Conservation (phyloP, 2,797 vertebrate species). For the Coccyzus lansbergi region DNA sequence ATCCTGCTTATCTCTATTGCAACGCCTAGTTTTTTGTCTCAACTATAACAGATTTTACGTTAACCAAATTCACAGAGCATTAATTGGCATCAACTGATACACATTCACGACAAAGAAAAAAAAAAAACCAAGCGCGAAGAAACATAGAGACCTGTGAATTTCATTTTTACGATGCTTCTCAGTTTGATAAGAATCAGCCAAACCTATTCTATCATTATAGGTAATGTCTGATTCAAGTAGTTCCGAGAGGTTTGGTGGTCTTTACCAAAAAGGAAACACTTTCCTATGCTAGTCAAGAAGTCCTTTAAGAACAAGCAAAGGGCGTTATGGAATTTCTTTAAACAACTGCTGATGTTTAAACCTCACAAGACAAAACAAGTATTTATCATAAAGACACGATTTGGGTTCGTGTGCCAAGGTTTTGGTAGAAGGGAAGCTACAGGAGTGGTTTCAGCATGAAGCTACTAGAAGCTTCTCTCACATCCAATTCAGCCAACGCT, state of each 20-base stretch:
- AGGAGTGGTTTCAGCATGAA: no score
- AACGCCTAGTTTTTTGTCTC: neutral
- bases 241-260: neutral
- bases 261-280: neutral
- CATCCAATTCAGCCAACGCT: no score
- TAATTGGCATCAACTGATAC: neutral
- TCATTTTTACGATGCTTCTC: neutral
- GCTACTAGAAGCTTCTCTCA: no score
- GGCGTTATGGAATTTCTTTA: neutral
- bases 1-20: neutral
- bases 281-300: neutral
- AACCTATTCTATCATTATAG: neutral
- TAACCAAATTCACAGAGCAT: constrained; percentile 11
- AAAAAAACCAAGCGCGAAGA: neutral
- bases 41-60: neutral
- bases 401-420: no score
- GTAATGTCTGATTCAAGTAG: neutral
- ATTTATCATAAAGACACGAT: neutral
- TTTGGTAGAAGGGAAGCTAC: no score
- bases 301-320: neutral
- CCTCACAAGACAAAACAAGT: neutral
- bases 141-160: neutral
- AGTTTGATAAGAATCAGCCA: neutral
- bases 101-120: neutral
- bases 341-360: neutral